Evolutionary conservation across 2,797 vertebrate genomes (phyloP).

Genomic region (Gadopsis marmoratus): DNA sequence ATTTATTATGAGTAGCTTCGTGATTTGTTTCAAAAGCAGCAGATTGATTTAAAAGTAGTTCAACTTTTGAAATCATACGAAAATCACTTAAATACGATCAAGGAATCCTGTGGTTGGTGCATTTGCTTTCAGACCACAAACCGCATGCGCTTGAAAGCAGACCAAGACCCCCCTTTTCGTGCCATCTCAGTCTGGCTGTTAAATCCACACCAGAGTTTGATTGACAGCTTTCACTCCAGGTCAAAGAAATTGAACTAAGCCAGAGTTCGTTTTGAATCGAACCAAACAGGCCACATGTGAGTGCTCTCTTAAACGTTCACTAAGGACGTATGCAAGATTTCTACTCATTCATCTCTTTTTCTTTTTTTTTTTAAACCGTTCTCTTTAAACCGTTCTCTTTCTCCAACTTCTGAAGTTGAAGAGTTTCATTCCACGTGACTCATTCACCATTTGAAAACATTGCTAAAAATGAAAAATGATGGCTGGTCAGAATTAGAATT

Average conservation of each 20-base stretch:
- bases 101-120: not conserved
- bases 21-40: not conserved
- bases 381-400: conserved; percentile 5
- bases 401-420: not conserved
- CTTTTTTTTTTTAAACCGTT: conserved; percentile 1
- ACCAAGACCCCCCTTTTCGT: too few species aligned
- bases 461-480: not conserved
- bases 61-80: not conserved
- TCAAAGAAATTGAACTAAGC: fast-evolving
- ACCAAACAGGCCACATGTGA: not conserved
- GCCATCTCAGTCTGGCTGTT: too few species aligned
- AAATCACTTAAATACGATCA: not conserved
- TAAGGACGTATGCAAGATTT: not conserved
- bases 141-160: not conserved
- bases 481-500: not conserved
- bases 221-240: not conserved
- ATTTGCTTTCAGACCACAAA: conserved; percentile 1
- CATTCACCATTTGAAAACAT: not conserved
- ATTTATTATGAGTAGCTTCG: not conserved
- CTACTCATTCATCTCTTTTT: conserved; percentile 14
- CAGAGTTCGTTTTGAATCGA: not conserved
- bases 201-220: too few species aligned
- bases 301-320: not conserved
- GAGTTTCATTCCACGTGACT: conserved; percentile 3
- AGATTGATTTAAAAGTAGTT: not conserved